These are phyloP conservation scores for Dipus sagitta DNA, from an alignment of 2,797 vertebrate species.

Conservation along the genomic window DNA sequence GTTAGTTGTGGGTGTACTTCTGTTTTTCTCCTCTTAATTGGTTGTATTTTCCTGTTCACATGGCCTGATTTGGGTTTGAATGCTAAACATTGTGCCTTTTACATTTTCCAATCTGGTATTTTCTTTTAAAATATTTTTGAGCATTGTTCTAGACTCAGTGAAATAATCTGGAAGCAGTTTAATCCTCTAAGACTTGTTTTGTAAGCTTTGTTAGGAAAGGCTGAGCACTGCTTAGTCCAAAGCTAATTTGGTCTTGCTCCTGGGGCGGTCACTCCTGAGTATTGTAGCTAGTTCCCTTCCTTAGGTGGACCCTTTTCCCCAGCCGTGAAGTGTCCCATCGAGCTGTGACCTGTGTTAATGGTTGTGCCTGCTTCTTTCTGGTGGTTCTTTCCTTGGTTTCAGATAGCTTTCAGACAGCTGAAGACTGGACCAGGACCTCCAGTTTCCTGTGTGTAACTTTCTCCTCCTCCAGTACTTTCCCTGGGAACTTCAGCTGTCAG, in stretches of 20 bases:
- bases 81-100: conserved; percentile 4
- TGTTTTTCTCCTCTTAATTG: neutral
- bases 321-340: neutral
- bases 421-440: neutral
- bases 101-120: neutral
- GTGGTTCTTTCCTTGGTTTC: neutral
- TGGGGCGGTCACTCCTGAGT: neutral
- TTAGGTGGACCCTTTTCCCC: neutral
- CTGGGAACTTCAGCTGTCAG: neutral
- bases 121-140: conserved; percentile 33
- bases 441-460: neutral
- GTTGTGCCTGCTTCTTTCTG: neutral
- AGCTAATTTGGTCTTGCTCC: neutral
- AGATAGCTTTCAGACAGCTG: too few relatives aligned
- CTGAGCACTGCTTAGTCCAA: neutral
- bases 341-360: neutral
- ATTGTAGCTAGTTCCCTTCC: neutral
- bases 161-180: neutral
- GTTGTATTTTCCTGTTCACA: neutral
- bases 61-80: conserved; percentile 36
- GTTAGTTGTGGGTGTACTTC: neutral
- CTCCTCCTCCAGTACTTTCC: neutral
- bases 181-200: neutral
- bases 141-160: conserved; percentile 19
- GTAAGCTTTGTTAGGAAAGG: neutral